phyloP scores from a whole-genome alignment of 2,888 invertebrate species.

The Colletes collaris region DNA sequence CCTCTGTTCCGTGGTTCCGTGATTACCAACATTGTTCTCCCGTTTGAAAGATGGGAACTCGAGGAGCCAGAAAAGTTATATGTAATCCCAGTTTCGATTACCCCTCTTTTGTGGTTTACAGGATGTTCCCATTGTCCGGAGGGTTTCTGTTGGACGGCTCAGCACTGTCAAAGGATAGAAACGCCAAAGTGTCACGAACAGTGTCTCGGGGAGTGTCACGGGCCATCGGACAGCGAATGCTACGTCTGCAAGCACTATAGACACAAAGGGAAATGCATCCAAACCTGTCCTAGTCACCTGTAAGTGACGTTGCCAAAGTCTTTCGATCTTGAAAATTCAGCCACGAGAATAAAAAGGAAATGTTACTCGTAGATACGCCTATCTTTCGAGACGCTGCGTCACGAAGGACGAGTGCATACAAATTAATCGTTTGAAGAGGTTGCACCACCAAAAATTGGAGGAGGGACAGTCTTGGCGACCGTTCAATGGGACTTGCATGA shows the following conservation, averaged over 20 bases:
- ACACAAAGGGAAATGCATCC: conserved; percentile 85
- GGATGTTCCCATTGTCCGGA: conserved; percentile 87
- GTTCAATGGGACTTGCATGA: conserved; percentile 87
- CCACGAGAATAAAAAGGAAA: neutral
- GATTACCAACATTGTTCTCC: neutral
- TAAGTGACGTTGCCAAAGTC: conserved; percentile 82
- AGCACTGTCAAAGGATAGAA: conserved; percentile 84
- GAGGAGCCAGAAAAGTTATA: too few species aligned
- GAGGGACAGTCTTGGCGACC: conserved; percentile 84
- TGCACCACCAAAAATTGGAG: conserved; percentile 64
- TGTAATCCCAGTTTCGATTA: too few species aligned
- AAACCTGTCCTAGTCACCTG: conserved; percentile 88
- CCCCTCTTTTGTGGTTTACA: conserved; percentile 69
- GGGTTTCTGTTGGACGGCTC: conserved; percentile 83
- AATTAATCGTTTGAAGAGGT: conserved; percentile 68
- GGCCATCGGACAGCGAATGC: conserved; percentile 85
- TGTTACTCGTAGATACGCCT: conserved; percentile 82
- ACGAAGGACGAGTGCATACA: conserved; percentile 87
- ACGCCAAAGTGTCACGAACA: conserved; percentile 87
- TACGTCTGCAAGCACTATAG: conserved; percentile 87
- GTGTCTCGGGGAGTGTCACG: conserved; percentile 91
- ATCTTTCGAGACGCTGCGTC: conserved; percentile 88
- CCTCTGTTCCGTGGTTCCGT: too few species aligned
- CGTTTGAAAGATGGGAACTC: too few species aligned
- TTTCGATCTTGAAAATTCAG: neutral